Base-by-base conservation (phyloP, 1,140 invertebrate genomes). In the Drosophila paulistorum region DNA sequence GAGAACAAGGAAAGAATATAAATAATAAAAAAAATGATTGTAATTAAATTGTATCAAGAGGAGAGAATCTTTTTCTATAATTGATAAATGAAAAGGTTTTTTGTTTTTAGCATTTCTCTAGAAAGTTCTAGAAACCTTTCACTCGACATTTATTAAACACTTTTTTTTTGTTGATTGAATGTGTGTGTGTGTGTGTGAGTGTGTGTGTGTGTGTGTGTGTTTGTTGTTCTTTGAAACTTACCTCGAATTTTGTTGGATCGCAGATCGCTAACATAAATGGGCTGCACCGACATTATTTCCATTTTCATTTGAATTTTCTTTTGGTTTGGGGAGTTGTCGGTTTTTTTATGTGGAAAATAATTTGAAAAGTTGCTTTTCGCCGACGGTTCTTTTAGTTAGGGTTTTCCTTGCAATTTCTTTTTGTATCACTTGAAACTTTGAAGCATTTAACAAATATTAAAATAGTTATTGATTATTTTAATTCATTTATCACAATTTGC, bases 211-310 rank as follows among this genome's bases (percentile, higher is more conserved):
- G 6, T 42, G 13, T 6, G 3, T 42, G 0, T 14, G 41, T n/a
- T 9, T 20, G 45, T 62, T 23, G 26, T 10, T 13, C 10, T 33
- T 20, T 7, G 5, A 10, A 62, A 80, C 91, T 91, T 91, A 92
- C 91, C 91, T 91, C 74, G 79, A 71, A 77, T 76, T 92, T 92
- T 92, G 81, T 86, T 87, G 69, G 91, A 92, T 57, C 87, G 85
- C 23, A 90, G 72, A 57, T 81, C 79, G 55, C 75, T 76, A 54
- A 72, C 80, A 65, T 90, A 91, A 42, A 83, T 81, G 45, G 77
- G 79, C 68, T 91, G 91, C 68, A 90, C 89, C 62, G 91, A 76
- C 64, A 92, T 87, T 65, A 92, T 89, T 89, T 92, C 91, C 91
- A 92, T 92, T 92, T 92, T 92, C 90, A 92, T 92, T 85, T 74